Base-by-base conservation (phyloP, 1,140 invertebrate genomes). In the Drosophila nikananu region DNA sequence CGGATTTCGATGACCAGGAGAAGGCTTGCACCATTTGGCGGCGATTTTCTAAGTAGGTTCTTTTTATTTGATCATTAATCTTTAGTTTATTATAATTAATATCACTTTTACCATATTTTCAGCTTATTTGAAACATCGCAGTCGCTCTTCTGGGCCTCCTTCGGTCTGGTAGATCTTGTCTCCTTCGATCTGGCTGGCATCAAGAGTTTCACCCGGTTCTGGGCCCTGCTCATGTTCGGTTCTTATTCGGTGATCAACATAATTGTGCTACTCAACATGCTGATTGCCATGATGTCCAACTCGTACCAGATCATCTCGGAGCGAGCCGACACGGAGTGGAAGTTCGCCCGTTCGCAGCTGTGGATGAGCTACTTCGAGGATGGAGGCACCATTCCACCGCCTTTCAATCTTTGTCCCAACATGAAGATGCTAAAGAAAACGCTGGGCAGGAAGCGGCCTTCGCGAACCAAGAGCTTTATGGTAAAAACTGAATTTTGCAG, bases 211-310 rank as follows among this genome's bases (percentile, higher is more conserved):
- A 98, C 97, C 0, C 94, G 97, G 41, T 98, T 98, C 91, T 98
- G 97, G 97, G 96, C 96, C 10, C 93, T 97, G 17, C 94, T 98
- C 0, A 97, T 97, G 95, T 98, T 97, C 87, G 97, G 97, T 30
- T 97, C 96, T 0, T 98, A 98, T 91, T 97, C 97, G 41, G 97
- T 97, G 51, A 98, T 98, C 92, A 98, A 98, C 79, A 96, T 98
- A 58, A 97, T 98, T 80, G 98, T 99, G 1, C 94, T 99, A 3
- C 95, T 98, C 37, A 99, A 99, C 93, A 97, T 98, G 95, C 95
- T 99, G 7, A 98, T 99, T 92, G 98, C 98, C 82, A 99, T 98
- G 98, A 98, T 99, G 97, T 98, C 97, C 39, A 98, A 98, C 93
- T 98, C 97, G 1, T 98, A 98, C 93, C 97, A 98, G 94, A 97